Evolutionary conservation across 2,113 vertebrate species (phyloP).

Genomic region (Carassius gibelio): DNA sequence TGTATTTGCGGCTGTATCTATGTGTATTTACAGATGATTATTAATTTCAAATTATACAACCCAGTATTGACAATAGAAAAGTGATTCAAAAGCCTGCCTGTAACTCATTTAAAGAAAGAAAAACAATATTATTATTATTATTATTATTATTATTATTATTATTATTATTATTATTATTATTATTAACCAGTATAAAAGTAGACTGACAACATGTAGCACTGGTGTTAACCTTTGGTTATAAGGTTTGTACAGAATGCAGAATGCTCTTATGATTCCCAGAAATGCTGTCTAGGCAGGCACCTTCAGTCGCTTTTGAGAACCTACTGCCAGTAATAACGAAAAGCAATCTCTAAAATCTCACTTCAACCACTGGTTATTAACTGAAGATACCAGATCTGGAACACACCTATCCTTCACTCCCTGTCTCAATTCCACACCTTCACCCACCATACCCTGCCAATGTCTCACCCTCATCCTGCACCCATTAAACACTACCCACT

Average conservation of each 20-base stretch:
- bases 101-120: too few relatives aligned
- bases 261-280: not conserved
- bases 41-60: too few relatives aligned
- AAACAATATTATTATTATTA: too few relatives aligned
- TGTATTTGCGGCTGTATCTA: not conserved
- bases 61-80: too few relatives aligned
- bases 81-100: too few relatives aligned
- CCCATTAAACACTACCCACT: not conserved
- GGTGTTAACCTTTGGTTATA: not conserved
- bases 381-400: slow-evolving; percentile 12
- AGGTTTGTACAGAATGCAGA: not conserved
- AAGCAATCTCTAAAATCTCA: slow-evolving; percentile 15
- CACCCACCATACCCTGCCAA: not conserved
- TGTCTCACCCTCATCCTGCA: slow-evolving; percentile 2
- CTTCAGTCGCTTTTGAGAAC: not conserved
- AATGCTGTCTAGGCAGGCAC: not conserved
- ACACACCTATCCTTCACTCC: slow-evolving; percentile 12
- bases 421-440: not conserved
- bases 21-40: too few relatives aligned
- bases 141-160: too few relatives aligned
- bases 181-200: not conserved
- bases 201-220: not conserved
- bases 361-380: slow-evolving; percentile 19
- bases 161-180: too few relatives aligned
- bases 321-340: not conserved